Base-by-base conservation (phyloP, 2,888 invertebrate species). In the Odontomyia ornata region DNA sequence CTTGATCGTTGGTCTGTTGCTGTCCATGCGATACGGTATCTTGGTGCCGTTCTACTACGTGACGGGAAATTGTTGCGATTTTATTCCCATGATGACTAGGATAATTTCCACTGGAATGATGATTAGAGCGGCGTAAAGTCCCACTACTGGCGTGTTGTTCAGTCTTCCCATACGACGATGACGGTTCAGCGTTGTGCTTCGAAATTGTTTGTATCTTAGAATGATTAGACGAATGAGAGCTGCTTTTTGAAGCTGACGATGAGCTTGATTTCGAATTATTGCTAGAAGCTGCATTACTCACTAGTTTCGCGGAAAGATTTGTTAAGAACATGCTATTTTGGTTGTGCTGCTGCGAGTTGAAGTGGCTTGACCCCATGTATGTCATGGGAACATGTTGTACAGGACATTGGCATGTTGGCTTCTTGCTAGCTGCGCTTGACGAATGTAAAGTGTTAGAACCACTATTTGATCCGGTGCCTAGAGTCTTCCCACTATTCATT, bases 331-430 rank as follows among this genome's bases (percentile, higher is more conserved):
- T 81, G 79, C 82, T 83, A 73, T 82, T 83, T 75, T 81, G 79
- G 64, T 77, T 80, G 25, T 83, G 82, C 75, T 81, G 83, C 75
- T 81, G 80, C 46, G 79, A 67, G 79, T 82, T 84, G 9, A 84
- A 80, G 78, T 84, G 84, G 77, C 83, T 85, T 52, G 86, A 83
- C 30, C 85, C 86, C 86, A 87, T 87, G 77, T 87, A 87, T 13
- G 86, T 85, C 86, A 87, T 87, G 76, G 87, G 87, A 25, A 87
- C 86, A 80, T 87, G 87, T 73, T 87, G 87, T 52, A 87, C 83
- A 28, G 87, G 87, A 78, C 87, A 87, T 81, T 87, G 87, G 79
- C 87, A 87, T 78, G 85, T 85, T 43, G 87, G 85, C 72, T 86
- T 87, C 80, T 87, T 87, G 47, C 77, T 80, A n/a, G 76, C 18